Evolutionary conservation across 2,113 vertebrate species (phyloP), one percentile per base, ranked within the genome.

Genomic region (Gallinago paraguaiae): DNA sequence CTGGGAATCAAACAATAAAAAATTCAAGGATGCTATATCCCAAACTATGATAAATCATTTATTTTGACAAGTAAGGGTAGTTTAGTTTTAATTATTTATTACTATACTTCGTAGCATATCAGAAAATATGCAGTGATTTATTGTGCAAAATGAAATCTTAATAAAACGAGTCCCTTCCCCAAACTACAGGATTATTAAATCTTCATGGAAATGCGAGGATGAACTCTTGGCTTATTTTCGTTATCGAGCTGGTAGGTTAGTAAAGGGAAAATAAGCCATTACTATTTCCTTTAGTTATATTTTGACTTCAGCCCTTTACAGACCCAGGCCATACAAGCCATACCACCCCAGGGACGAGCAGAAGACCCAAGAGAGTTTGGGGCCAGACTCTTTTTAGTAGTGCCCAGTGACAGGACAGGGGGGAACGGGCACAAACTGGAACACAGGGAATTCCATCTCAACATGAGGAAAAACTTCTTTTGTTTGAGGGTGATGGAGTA

Each of bases 101-200:
- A 91, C 90, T 92, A 91, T 88, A 96, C 95, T 96, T 97, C 95
- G 25, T 84, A 86, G 92, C 86, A 11, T 86, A 96, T 97, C 95
- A 96, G 93, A 94, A 96, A 95, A 94, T 82, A 92, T 35, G 86
- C 93, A 78, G 80, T 95, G 95, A 96, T 93, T 94, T 94, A 96
- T 94, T 94, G 95, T 89, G 95, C 93, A 96, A 96, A 97, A 96
- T 97, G 95, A 96, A 96, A 96, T 92, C 86, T 97, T 96, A 94
- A 94, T 96, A 94, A 95, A 96, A 96, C 0, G 7, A 96, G 86
- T 61, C 86, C 93, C 88, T 92, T 83, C 88, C 81, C 54, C 88
- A 94, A 96, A 95, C 95, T 93, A 68, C 35, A 60, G 83, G 56
- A 81, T 93, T 86, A 96, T 96, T 95, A 97, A 96, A 96, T 94